Evolutionary conservation across 2,113 vertebrate genomes (phyloP), one percentile per base, ranked within the genome.

Genomic region (Hemichromis elongatus): DNA sequence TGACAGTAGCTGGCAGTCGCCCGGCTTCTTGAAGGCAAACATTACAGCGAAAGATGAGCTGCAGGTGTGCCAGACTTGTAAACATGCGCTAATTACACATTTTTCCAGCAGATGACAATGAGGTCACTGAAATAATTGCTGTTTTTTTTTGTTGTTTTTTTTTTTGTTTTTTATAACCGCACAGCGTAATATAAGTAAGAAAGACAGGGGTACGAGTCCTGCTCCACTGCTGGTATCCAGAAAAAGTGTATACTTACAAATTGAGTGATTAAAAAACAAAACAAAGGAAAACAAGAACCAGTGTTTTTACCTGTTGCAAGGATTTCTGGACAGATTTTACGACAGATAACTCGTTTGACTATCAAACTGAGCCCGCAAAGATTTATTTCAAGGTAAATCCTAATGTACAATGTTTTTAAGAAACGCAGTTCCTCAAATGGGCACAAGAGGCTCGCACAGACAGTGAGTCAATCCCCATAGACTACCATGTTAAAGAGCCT

Each of bases 121-220:
- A 98, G 98, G 98, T 99, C 97, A 97, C 97, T 94, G 97, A 96
- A 98, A 97, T 98, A 98, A 99, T 98, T 98, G 97, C 96, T 96
- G 96, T 96, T 97, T 97, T 97, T 96, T 79, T 57, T 87, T 9
- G 28, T 7, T 19, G 28, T 19, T 82, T 24, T 59, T 61, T 50
- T 3, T 33, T 9, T 24, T 16, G 16, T 16, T 59, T 45, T 30
- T 61, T 30, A 16, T 28, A 53, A 85, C 59, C 28, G 57, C 50
- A 7, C 80, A 35, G 45, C 19, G 28, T 82, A 86, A 52, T 81
- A 52, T 84, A n/a, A 89, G 86, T 59, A 77, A 87, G 86, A 70
- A 52, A 9, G 80, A 88, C 68, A 75, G 45, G 6, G 2, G 4
- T 50, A 30, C 10, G 26, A 75, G 19, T 75, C 70, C 21, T 53